A percentile compares a stretch with the other conserved stretches of the same genome.
phyloP scores from a whole-genome alignment of 2,113 vertebrate species.

The Dromas ardeola region DNA sequence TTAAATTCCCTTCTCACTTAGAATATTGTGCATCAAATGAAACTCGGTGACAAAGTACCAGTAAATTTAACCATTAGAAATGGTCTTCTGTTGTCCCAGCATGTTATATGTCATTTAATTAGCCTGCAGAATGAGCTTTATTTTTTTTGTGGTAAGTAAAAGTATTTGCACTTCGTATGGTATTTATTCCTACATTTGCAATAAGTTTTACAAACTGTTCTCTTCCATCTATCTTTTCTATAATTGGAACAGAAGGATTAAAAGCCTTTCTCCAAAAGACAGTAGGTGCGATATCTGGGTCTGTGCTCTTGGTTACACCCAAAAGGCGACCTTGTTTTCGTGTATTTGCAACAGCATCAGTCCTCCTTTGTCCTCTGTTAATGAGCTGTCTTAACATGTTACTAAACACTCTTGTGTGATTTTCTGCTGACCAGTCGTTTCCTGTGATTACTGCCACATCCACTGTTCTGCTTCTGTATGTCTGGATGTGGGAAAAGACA shows the following conservation, averaged over 20 bases:
- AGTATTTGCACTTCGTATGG: not conserved
- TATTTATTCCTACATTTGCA: not conserved
- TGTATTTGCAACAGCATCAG: not conserved
- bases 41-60: not conserved
- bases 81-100: not conserved
- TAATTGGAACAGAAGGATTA: not conserved
- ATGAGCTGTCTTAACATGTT: slow-evolving; percentile 34
- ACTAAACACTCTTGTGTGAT: not conserved
- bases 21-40: not conserved
- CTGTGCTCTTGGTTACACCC: not conserved
- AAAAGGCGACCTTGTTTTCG: not conserved
- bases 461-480: not conserved
- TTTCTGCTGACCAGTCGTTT: slow-evolving; percentile 45
- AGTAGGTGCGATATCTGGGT: not conserved
- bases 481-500: not conserved
- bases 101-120: not conserved
- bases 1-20: not conserved
- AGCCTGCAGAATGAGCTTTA: not conserved
- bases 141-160: not conserved
- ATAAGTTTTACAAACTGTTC: not conserved
- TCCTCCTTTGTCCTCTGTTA: slow-evolving; percentile 29
- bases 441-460: not conserved
- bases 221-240: not conserved
- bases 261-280: not conserved
- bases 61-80: not conserved